Base-by-base conservation (phyloP, 1,140 invertebrate genomes). In the Drosophila leontia region DNA sequence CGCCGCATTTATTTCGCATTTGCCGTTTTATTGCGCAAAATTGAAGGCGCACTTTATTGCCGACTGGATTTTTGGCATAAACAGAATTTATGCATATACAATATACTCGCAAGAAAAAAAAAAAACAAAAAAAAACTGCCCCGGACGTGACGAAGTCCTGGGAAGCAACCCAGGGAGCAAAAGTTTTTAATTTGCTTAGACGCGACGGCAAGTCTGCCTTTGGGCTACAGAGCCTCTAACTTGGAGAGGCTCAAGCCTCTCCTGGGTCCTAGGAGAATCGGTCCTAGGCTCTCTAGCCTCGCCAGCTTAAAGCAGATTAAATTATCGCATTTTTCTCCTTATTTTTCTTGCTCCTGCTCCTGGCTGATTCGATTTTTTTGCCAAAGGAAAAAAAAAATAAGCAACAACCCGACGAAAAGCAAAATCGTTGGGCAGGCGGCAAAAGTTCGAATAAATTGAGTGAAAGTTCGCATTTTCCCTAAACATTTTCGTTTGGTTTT, bases 31-130 rank as follows among this genome's bases (percentile, higher is more conserved):
- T 81, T 82, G 79, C 74, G 50, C 65, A 56, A 81, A 81, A 81
- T 81, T 81, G 79, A 82, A 82, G 72, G 78, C 79, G 50, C 37
- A 81, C 78, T 81, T 81, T 81, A 81, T 81, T 70, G 65, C 79
- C 78, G 74, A 77, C 79, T 81, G 79, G 79, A 81, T 81, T 81
- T 80, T 77, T 77, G 51, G 74, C 79, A 82, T 81, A 82, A 82
- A 81, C 65, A 47, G 48, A 77, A 77, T 77, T 77, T 77, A 77
- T 77, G 75, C 72, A 76, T 77, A 76, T 76, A 77, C 72, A 77
- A 77, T 68, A 60, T 76, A 76, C 75, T 63, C 17, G 23, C 17
- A 29, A 70, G 15, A 23, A 53, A 48, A 48, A 5, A 55, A 53
- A n/a, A 34, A 29, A 41, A 3, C n/a, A 17, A 41, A 12, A 35